Evolutionary conservation across 1,140 invertebrate species (phyloP).

Genomic region (Drosophila bipectinata): DNA sequence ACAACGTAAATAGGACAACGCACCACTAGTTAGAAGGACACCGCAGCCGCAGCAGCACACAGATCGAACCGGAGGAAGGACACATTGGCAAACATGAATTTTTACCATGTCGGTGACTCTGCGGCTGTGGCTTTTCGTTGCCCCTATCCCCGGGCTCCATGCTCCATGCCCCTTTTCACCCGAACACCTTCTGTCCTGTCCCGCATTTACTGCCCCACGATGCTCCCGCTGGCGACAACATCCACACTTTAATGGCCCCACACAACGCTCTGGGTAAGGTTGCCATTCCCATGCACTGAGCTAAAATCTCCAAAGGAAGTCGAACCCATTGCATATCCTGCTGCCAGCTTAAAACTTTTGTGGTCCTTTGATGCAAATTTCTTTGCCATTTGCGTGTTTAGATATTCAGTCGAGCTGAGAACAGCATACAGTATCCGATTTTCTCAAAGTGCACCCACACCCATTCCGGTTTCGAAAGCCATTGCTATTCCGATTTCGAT

Average conservation of each 20-base stretch:
- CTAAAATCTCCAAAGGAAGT: not conserved
- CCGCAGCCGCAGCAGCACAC: not conserved
- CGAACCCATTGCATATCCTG: not conserved
- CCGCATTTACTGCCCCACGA: slow-evolving; percentile 12
- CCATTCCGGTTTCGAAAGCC: slow-evolving; percentile 22
- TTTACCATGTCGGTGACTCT: slow-evolving; percentile 58
- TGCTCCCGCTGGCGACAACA: slow-evolving; percentile 34
- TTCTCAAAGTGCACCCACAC: slow-evolving; percentile 12
- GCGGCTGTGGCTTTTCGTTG: slow-evolving; percentile 41
- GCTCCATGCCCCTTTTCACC: not conserved
- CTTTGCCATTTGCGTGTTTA: not conserved
- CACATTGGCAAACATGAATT: slow-evolving; percentile 72
- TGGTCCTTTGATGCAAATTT: not conserved
- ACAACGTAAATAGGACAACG: slow-evolving; percentile 66
- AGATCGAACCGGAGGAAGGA: slow-evolving; percentile 37
- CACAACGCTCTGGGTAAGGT: slow-evolving; percentile 6
- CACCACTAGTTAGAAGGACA: slow-evolving; percentile 56
- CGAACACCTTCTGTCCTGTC: slow-evolving; percentile 10
- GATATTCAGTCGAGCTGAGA: not conserved
- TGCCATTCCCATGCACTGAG: slow-evolving; percentile 18
- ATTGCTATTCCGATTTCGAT: slow-evolving; percentile 37
- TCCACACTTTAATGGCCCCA: slow-evolving; percentile 65
- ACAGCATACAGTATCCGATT: not conserved
- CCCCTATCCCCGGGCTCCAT: too few species aligned
- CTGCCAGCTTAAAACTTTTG: not conserved